These are phyloP conservation scores for Drosophila miranda DNA, from an alignment of 1,140 invertebrate species.

Conservation along the genomic window DNA sequence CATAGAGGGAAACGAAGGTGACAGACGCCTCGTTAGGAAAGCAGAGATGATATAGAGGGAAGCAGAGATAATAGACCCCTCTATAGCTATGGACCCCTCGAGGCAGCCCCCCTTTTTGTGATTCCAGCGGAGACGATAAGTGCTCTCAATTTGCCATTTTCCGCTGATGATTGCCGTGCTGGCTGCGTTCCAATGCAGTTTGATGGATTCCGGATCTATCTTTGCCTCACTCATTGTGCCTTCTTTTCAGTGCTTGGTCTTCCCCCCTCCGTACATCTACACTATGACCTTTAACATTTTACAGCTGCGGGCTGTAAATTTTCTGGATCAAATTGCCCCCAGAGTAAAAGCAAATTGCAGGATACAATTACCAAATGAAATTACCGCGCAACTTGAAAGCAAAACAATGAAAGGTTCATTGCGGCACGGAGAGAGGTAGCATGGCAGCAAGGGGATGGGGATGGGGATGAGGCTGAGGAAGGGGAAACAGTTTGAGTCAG, in stretches of 20 bases:
- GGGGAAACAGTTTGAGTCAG: neutral
- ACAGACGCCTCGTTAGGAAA: too few species aligned
- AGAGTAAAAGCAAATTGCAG: conserved; percentile 37
- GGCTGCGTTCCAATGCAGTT: conserved; percentile 1
- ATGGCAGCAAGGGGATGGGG: neutral
- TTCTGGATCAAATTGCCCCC: conserved; percentile 24
- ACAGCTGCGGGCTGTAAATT: neutral
- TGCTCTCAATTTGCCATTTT: conserved; percentile 3
- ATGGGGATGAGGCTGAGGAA: neutral
- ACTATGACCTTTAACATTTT: conserved; percentile 35
- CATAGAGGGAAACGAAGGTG: too few species aligned
- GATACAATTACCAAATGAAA: conserved; percentile 60
- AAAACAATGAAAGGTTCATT: conserved; percentile 35
- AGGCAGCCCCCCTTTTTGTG: too few species aligned
- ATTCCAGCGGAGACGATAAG: neutral
- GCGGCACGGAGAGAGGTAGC: neutral
- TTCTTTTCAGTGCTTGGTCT: too few species aligned
- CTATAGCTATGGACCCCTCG: too few species aligned
- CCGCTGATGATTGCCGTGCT: neutral
- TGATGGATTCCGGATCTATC: neutral
- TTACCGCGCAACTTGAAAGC: conserved; percentile 59
- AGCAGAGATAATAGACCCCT: too few species aligned
- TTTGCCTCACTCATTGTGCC: neutral
- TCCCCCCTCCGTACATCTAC: neutral
- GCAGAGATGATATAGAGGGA: too few species aligned